These are phyloP conservation scores for Troilus luridus DNA, from an alignment of 2,888 invertebrate genomes.

Conservation along the genomic window DNA sequence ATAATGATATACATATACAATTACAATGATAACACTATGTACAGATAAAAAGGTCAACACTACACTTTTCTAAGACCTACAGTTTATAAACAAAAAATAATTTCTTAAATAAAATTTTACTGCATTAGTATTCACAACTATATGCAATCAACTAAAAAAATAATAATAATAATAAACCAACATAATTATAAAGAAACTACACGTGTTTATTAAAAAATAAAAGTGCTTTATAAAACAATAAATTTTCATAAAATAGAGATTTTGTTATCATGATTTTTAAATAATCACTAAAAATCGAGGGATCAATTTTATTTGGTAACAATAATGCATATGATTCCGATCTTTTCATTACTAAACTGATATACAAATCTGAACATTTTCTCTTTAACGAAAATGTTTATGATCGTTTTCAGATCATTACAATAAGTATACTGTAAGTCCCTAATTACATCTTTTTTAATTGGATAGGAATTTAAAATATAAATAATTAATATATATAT, in stretches of 20 bases:
- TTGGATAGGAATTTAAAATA: slow-evolving; percentile 52
- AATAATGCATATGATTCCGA: neutral
- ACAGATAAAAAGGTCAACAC: slow-evolving; percentile 51
- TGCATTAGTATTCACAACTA: slow-evolving; percentile 39
- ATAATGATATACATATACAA: slow-evolving; percentile 38
- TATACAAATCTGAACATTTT: neutral
- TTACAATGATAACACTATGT: slow-evolving; percentile 52
- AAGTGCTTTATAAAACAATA: slow-evolving; percentile 46
- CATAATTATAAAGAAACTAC: slow-evolving; percentile 23
- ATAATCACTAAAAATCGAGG: slow-evolving; percentile 45
- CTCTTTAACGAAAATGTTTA: slow-evolving; percentile 14
- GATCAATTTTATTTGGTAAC: slow-evolving; percentile 47
- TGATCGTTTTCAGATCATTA: slow-evolving; percentile 26
- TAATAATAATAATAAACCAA: slow-evolving; percentile 7
- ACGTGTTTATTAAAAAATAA: slow-evolving; percentile 33
- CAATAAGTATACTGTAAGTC: slow-evolving; percentile 18
- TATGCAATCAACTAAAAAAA: slow-evolving; percentile 31
- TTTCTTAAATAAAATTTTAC: slow-evolving; percentile 31
- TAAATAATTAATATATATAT: slow-evolving; percentile 52
- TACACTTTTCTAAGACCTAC: slow-evolving; percentile 34
- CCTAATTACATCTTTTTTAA: slow-evolving; percentile 7
- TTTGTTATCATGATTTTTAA: slow-evolving; percentile 16
- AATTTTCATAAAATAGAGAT: slow-evolving; percentile 41
- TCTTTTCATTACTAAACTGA: neutral
- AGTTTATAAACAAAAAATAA: slow-evolving; percentile 9